A percentile compares a stretch with the other conserved stretches of the same genome.
Evolutionary conservation across 1,140 invertebrate genomes (phyloP).

Genomic region (Acromyrmex heyeri): DNA sequence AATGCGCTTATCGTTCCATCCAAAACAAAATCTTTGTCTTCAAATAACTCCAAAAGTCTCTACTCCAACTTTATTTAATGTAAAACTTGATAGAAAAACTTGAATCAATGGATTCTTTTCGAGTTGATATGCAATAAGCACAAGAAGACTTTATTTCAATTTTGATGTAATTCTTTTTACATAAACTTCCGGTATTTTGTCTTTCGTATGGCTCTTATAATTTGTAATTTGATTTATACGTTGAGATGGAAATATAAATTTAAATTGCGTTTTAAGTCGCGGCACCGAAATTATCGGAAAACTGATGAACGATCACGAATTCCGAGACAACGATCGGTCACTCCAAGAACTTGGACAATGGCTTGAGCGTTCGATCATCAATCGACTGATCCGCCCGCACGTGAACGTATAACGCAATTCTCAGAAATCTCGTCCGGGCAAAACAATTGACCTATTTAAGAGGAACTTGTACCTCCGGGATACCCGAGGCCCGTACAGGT

Average conservation of each 20-base stretch:
- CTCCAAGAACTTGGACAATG: constrained; percentile 72
- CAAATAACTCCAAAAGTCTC: background rate
- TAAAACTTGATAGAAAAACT: background rate
- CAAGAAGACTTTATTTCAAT: background rate
- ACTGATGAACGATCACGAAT: background rate
- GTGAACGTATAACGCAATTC: constrained; percentile 51
- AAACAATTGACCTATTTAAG: constrained; percentile 77
- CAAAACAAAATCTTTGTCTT: background rate
- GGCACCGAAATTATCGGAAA: background rate
- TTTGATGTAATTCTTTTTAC: background rate
- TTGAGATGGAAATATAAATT: background rate
- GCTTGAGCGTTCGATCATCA: constrained; percentile 28
- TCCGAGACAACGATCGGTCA: constrained; percentile 27
- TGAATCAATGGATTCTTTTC: background rate
- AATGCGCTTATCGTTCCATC: too few species aligned
- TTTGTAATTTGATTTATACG: background rate
- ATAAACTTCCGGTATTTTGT: background rate
- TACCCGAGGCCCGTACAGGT: constrained; percentile 58
- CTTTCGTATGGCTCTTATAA: too few species aligned
- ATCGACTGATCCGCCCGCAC: constrained; percentile 57
- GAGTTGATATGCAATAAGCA: background rate
- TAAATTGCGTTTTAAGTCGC: background rate
- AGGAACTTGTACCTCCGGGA: constrained; percentile 60
- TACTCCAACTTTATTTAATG: background rate
- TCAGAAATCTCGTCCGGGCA: constrained; percentile 64